phyloP scores from a whole-genome alignment of 1,140 invertebrate genomes.

The Bathynomus jamesi region DNA sequence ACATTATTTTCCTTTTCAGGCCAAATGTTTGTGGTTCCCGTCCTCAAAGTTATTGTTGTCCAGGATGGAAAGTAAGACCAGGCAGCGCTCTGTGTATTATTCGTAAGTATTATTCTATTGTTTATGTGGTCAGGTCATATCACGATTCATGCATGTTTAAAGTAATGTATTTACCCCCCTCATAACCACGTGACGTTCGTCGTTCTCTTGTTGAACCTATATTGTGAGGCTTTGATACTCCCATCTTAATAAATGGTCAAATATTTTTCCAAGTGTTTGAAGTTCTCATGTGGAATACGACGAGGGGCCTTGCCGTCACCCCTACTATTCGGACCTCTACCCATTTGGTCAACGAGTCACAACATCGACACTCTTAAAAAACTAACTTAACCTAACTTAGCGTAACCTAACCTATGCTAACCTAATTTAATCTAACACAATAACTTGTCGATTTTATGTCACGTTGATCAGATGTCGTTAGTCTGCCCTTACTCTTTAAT shows the following conservation, averaged over 20 bases:
- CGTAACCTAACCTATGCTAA: too few relatives aligned
- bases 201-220: background rate
- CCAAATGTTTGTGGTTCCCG: slow-evolving; percentile 68
- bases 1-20: too few relatives aligned
- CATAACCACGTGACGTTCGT: background rate
- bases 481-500: too few relatives aligned
- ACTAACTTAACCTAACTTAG: too few relatives aligned
- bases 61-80: slow-evolving; percentile 66
- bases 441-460: too few relatives aligned
- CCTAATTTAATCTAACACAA: too few relatives aligned
- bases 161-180: background rate
- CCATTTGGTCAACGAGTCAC: too few relatives aligned
- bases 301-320: too few relatives aligned
- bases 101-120: slow-evolving; percentile 56
- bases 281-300: too few relatives aligned
- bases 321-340: too few relatives aligned
- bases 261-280: background rate
- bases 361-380: too few relatives aligned
- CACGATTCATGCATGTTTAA: background rate
- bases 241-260: background rate
- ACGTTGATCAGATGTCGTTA: too few relatives aligned
- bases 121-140: background rate
- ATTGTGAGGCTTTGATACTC: slow-evolving; percentile 7
- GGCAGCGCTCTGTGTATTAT: slow-evolving; percentile 65
- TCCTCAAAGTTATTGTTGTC: slow-evolving; percentile 64